Evolutionary conservation across 2,797 vertebrate genomes (phyloP).

Genomic region (Gorsachius magnificus): DNA sequence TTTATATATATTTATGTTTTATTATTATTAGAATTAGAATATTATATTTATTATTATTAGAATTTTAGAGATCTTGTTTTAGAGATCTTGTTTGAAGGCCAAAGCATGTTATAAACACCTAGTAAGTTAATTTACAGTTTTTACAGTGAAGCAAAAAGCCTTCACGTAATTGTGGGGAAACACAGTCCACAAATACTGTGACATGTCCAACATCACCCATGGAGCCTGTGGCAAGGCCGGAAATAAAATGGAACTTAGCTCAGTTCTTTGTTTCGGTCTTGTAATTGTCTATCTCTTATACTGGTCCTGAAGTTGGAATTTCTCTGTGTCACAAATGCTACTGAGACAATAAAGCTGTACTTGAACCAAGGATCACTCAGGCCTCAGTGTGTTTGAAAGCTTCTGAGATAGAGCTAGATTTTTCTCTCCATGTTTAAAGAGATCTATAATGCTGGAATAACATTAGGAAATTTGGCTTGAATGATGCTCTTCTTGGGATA

Average conservation of each 20-base stretch:
- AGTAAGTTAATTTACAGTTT: neutral
- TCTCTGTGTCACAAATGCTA: neutral
- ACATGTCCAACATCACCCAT: neutral
- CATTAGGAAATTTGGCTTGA: neutral
- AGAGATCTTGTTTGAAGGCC: neutral
- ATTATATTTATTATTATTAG: neutral
- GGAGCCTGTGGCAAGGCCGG: neutral
- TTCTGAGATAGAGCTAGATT: neutral
- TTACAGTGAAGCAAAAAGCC: neutral
- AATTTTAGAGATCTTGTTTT: no score
- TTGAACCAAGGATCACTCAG: neutral
- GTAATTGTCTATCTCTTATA: neutral
- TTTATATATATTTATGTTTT: no score
- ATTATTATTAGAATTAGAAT: no score
- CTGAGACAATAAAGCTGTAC: neutral
- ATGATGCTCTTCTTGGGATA: neutral
- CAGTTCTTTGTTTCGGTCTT: neutral
- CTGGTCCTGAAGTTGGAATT: neutral
- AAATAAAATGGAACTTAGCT: neutral
- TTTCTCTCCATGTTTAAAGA: neutral
- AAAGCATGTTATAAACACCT: neutral
- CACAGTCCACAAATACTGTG: neutral
- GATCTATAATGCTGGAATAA: neutral
- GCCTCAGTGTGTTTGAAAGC: neutral
- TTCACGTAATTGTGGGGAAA: neutral